A percentile compares a stretch with the other conserved stretches of the same genome.
Evolutionary conservation across 2,888 invertebrate species (phyloP).

Genomic region (Argyra leucocephala): DNA sequence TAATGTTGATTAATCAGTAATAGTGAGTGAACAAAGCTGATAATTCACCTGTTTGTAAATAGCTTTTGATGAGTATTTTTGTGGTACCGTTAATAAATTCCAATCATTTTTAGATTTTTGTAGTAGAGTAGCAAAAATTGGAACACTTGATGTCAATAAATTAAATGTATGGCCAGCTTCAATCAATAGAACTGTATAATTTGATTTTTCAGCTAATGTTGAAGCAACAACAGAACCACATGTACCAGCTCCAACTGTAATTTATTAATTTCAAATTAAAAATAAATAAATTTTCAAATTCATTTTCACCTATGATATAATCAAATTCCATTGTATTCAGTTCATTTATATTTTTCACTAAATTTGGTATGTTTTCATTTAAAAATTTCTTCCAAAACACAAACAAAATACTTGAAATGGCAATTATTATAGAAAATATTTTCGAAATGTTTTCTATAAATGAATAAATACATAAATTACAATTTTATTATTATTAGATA

Average conservation of each 20-base stretch:
- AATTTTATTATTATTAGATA: too few species aligned
- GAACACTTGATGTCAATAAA: constrained; percentile 52
- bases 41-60: constrained; percentile 50
- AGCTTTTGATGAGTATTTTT: constrained; percentile 57
- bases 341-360: constrained; percentile 23
- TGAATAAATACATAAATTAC: background rate
- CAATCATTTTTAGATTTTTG: constrained; percentile 61
- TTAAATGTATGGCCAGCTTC: constrained; percentile 65
- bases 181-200: constrained; percentile 52
- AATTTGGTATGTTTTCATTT: constrained; percentile 31
- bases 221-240: constrained; percentile 62
- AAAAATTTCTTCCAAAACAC: constrained; percentile 30
- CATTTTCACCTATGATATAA: constrained; percentile 35
- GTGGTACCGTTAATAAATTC: constrained; percentile 55
- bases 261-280: background rate
- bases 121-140: constrained; percentile 56
- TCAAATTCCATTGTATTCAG: constrained; percentile 32
- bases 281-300: background rate
- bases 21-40: too few species aligned
- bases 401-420: constrained; percentile 29
- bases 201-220: constrained; percentile 50
- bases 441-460: constrained; percentile 28
- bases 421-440: constrained; percentile 22
- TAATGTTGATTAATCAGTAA: too few species aligned
- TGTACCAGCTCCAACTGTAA: constrained; percentile 61